Percentiles rank a stretch among this genome's conserved stretches.
Conservation (phyloP, 2,113 vertebrate species). For the Caranx ignobilis region DNA sequence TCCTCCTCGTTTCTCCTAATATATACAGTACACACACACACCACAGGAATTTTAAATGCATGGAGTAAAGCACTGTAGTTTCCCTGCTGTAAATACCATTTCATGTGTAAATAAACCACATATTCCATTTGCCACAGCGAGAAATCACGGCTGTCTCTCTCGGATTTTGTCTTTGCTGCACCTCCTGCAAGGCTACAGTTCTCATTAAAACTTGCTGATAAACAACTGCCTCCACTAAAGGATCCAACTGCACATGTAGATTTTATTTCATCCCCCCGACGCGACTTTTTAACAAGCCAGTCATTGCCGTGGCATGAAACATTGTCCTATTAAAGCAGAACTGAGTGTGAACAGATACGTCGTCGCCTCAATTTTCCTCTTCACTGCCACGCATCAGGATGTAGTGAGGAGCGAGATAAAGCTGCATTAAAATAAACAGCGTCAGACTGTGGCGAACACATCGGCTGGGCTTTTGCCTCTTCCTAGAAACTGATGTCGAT, state of each 20-base stretch:
- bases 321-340: neutral
- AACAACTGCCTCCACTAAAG: neutral
- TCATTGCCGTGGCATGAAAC: neutral
- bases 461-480: neutral
- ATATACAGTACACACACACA: too few relatives aligned
- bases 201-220: neutral
- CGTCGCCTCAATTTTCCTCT: slow-evolving; percentile 25
- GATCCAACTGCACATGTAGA: neutral
- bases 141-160: slow-evolving; percentile 5
- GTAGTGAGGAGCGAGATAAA: neutral
- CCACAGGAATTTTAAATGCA: neutral
- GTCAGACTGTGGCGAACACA: neutral
- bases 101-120: neutral
- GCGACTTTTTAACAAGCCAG: neutral
- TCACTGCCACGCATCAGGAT: neutral
- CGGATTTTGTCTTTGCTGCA: neutral
- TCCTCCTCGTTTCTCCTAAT: too few relatives aligned
- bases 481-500: neutral
- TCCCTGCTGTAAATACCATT: slow-evolving; percentile 8
- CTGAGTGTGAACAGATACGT: neutral
- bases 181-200: slow-evolving; percentile 8
- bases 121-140: neutral
- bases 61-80: neutral
- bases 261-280: neutral
- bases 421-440: neutral